A percentile compares a stretch with the other conserved stretches of the same genome.
Conservation (phyloP, 2,113 vertebrate genomes). For the Tenrec ecaudatus region DNA sequence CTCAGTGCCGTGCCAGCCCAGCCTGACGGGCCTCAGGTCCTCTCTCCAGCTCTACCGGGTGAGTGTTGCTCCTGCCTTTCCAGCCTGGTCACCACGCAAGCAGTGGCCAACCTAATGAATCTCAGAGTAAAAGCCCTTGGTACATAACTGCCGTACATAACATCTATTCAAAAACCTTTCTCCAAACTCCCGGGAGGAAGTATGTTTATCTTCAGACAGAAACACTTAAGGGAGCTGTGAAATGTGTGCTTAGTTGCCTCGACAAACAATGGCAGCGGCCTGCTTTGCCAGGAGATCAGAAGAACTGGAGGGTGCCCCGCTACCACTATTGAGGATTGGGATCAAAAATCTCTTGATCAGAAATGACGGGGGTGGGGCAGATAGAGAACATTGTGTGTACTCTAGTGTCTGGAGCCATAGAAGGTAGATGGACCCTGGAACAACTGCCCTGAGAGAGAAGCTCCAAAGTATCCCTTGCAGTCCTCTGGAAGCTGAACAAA, state of each 20-base stretch:
- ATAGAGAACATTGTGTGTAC: not conserved
- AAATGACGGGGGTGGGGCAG: not conserved
- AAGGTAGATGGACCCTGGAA: not conserved
- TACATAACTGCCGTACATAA: not conserved
- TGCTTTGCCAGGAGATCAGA: not conserved
- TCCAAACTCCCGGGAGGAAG: not conserved
- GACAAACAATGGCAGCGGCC: too few relatives aligned
- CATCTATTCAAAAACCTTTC: slow-evolving; percentile 31
- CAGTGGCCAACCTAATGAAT: not conserved
- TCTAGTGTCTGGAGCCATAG: not conserved
- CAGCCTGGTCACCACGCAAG: not conserved
- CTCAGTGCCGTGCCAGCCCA: slow-evolving; percentile 82
- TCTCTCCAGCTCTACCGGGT: slow-evolving; percentile 92
- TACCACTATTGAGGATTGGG: not conserved
- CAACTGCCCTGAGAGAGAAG: not conserved
- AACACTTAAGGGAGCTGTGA: not conserved
- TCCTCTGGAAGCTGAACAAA: not conserved
- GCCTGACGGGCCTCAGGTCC: slow-evolving; percentile 84
- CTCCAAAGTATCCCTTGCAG: not conserved
- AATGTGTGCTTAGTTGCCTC: not conserved
- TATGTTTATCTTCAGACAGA: not conserved
- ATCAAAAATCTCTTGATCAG: not conserved
- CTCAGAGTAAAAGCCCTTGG: slow-evolving; percentile 7
- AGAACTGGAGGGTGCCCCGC: not conserved
- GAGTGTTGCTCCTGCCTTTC: slow-evolving; percentile 28